Percentiles rank a stretch among this genome's conserved stretches.
Conservation (phyloP, 2,888 invertebrate species). For the Trissoscelio sp. region DNA sequence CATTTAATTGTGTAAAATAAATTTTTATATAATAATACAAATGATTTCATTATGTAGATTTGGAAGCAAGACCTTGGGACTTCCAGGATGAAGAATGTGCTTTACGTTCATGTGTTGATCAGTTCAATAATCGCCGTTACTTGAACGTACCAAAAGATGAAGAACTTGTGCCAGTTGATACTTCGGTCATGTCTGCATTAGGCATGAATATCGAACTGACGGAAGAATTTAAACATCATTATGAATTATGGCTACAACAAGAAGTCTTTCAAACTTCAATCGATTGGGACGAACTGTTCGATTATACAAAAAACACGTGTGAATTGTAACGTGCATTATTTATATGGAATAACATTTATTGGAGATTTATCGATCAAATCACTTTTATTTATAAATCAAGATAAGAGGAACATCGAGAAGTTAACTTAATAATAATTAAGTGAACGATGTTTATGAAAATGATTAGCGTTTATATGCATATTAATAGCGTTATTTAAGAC, state of each 20-base stretch:
- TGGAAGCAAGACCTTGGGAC: conserved; percentile 99
- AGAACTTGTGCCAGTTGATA: conserved; percentile 89
- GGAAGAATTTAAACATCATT: conserved; percentile 96
- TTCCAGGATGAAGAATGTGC: conserved; percentile 99
- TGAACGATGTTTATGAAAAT: conserved; percentile 32
- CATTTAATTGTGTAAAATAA: too few relatives aligned
- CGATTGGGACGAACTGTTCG: conserved; percentile 88
- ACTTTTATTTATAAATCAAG: conserved; percentile 60
- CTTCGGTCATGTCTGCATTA: conserved; percentile 92
- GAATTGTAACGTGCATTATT: conserved; percentile 75
- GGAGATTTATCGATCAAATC: conserved; percentile 58
- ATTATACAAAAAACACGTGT: conserved; percentile 72
- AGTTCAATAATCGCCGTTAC: conserved; percentile 97
- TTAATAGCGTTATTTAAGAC: conserved; percentile 33
- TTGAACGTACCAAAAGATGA: conserved; percentile 83
- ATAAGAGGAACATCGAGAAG: conserved; percentile 1
- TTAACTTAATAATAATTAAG: conserved; percentile 27
- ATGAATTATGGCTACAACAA: conserved; percentile 97
- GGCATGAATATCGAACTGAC: conserved; percentile 92
- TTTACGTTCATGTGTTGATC: conserved; percentile 95
- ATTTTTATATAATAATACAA: too few relatives aligned
- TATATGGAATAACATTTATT: conserved; percentile 22
- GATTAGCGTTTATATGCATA: conserved; percentile 47
- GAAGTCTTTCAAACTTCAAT: conserved; percentile 96
- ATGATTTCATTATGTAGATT: conserved; percentile 85